Evolutionary conservation across 2,113 vertebrate genomes (phyloP).

Genomic region (Thymallus thymallus): DNA sequence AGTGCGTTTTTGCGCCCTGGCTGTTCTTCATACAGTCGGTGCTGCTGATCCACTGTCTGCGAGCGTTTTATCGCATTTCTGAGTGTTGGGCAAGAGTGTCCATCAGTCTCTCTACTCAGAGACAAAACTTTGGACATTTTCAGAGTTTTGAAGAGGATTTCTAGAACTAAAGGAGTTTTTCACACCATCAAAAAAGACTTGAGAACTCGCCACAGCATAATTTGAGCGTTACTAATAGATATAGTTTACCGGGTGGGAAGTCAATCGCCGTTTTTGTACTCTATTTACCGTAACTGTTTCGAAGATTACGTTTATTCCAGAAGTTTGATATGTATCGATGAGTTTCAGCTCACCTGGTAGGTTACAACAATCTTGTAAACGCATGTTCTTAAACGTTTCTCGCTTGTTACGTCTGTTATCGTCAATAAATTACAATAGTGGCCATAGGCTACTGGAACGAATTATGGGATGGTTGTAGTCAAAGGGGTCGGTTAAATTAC

Average conservation of each 20-base stretch:
- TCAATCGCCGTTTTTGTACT: too few relatives aligned
- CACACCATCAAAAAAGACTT: constrained; percentile 9
- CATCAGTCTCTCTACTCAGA: constrained; percentile 32
- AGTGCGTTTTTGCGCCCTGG: constrained; percentile 7
- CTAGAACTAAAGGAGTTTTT: constrained; percentile 22
- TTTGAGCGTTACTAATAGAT: constrained; percentile 42
- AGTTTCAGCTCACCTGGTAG: too few relatives aligned
- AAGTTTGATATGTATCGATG: too few relatives aligned
- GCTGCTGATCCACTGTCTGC: constrained; percentile 20
- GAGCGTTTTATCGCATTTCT: constrained; percentile 60
- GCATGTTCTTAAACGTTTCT: too few relatives aligned
- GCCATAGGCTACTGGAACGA: too few relatives aligned
- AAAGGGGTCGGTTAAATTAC: too few relatives aligned
- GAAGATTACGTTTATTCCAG: not conserved
- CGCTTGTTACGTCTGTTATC: too few relatives aligned
- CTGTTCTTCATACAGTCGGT: not conserved
- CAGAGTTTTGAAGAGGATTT: constrained; percentile 20
- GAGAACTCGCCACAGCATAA: constrained; percentile 19
- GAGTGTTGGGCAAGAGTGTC: constrained; percentile 61
- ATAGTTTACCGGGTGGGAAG: constrained; percentile 15
- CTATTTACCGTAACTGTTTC: not conserved
- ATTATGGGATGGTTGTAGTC: too few relatives aligned
- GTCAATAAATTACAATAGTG: too few relatives aligned
- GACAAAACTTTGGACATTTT: constrained; percentile 35
- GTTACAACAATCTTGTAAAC: too few relatives aligned